Evolutionary conservation across 2,113 vertebrate genomes (phyloP).

Genomic region (Archilochus colubris): DNA sequence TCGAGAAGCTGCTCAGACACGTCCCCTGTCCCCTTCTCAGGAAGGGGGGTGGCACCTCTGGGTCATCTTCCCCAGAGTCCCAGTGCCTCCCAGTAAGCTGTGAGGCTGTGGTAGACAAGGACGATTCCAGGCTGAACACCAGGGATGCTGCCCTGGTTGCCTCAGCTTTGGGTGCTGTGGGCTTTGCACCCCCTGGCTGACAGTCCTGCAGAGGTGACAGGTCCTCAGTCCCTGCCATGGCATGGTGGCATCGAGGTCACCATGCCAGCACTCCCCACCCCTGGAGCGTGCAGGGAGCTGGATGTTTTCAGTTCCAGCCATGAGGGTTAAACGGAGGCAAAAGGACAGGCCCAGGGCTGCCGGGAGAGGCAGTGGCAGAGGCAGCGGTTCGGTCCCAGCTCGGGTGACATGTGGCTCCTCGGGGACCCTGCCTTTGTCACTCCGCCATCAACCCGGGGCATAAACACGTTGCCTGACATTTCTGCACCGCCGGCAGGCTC

Average conservation of each 20-base stretch:
- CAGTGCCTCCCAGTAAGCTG: neutral
- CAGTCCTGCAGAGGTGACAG: fast-evolving
- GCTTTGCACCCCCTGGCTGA: fast-evolving
- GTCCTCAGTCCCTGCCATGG: neutral
- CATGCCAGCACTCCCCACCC: fast-evolving
- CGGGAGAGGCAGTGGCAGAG: neutral
- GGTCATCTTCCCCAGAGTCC: neutral
- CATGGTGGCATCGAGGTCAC: neutral
- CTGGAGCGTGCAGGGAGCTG: fast-evolving
- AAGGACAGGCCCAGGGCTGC: neutral
- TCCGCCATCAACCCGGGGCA: neutral
- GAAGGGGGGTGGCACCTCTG: neutral
- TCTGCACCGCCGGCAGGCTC: neutral
- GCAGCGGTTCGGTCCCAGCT: neutral
- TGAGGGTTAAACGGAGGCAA: neutral
- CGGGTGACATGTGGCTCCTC: neutral
- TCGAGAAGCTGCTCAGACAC: fast-evolving
- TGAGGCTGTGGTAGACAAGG: fast-evolving
- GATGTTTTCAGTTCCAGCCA: neutral
- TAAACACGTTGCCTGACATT: conserved; percentile 13
- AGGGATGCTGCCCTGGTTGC: fast-evolving
- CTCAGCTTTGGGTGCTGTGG: neutral
- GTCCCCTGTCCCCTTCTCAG: neutral
- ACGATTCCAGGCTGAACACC: neutral
- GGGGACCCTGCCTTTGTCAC: neutral